Percentiles rank a stretch among this genome's conserved stretches.
Conservation (phyloP, 2,797 vertebrate species). For the Champsocephalus esox region DNA sequence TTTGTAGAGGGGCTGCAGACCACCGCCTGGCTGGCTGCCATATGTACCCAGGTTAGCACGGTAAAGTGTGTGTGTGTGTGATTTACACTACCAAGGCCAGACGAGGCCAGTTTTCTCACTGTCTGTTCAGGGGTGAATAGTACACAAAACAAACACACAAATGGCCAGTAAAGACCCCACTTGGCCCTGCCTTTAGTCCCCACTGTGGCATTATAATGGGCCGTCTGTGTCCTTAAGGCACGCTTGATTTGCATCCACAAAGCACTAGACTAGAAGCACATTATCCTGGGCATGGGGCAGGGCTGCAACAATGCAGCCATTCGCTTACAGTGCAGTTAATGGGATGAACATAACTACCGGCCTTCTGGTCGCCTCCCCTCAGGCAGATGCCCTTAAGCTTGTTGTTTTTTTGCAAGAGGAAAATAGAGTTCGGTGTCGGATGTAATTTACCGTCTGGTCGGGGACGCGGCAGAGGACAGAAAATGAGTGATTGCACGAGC, state of each 20-base stretch:
- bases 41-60: conserved; percentile 27
- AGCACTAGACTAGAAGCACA: conserved; percentile 53
- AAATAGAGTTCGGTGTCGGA: conserved; percentile 29
- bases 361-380: conserved; percentile 43
- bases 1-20: conserved; percentile 14
- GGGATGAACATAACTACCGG: conserved; percentile 64
- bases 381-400: conserved; percentile 41
- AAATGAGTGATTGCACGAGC: conserved; percentile 31
- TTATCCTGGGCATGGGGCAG: conserved; percentile 57
- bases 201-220: conserved; percentile 66
- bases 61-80: conserved; percentile 36
- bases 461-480: conserved; percentile 14
- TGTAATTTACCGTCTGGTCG: conserved; percentile 41
- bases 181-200: conserved; percentile 58
- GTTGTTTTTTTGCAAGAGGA: conserved; percentile 9
- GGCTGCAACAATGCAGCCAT: conserved; percentile 57
- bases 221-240: conserved; percentile 71
- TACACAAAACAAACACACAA: conserved; percentile 46
- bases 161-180: conserved; percentile 45
- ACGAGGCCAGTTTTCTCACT: background rate
- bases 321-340: conserved; percentile 67
- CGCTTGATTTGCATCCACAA: conserved; percentile 73
- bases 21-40: conserved; percentile 49
- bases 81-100: conserved; percentile 40
- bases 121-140: conserved; percentile 21